Evolutionary conservation across 30 jellyfish, hydroid and myxozoan species (phyloP), one percentile per base, ranked within the genome.

Genomic region (Aurelia coerulea): DNA sequence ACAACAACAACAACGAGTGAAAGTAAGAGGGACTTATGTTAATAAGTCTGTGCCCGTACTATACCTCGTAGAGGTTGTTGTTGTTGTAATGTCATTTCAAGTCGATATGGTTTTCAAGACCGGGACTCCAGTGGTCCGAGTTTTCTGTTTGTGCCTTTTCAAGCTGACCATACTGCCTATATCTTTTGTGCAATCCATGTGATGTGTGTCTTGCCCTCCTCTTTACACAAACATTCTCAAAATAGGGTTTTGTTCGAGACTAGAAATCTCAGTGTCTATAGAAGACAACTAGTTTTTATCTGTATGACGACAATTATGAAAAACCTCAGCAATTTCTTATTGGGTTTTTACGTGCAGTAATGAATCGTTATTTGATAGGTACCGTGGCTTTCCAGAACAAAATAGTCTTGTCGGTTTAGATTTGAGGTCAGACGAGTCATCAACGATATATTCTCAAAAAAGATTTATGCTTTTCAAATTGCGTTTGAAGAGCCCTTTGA

Each of bases 401-500:
- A 70, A 42, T 70, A 60, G 80, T 31, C 62, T 39, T 70, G 80
- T 42, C 80, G 80, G 80, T 41, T 12, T 29, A 19, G 34, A 35
- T 34, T 35, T 70, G 80, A 70, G 80, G 80, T 70, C 80, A 70
- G 80, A 70, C 80, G n/a, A 70, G 58, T 70, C 80, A 70, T 32
- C 70, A 60, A 9, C 56, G 10, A 46, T 46, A 46, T 46, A 46
- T 46, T 46, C 56, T 46, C 14, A 46, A 9, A 46, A 46, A 46
- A 46, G 56, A 46, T 46, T 46, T 46, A 46, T 46, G 56, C 56
- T 1, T 46, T 46, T 46, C 56, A 46, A 46, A 46, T 46, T 46
- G 56, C 56, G 56, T 46, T 46, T 46, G 56, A 46, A 46, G 56
- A 46, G 56, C 56, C 14, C 56, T 46, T 46, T 4, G 56, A 46